Base-by-base conservation (phyloP, 2,888 invertebrate species). In the Lamellibrachia satsuma region DNA sequence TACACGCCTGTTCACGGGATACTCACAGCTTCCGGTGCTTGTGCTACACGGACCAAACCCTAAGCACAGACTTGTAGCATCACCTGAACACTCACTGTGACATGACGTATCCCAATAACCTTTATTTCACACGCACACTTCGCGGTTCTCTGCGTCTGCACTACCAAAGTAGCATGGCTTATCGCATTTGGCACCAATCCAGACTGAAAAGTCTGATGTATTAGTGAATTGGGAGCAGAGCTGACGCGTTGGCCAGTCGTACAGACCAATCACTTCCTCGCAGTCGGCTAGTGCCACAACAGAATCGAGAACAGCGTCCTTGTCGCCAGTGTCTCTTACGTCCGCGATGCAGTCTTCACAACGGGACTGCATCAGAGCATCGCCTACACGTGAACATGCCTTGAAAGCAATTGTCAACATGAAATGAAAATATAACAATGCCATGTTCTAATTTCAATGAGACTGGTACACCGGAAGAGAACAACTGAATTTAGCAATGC, bases 41-140 rank as follows among this genome's bases (percentile, higher is more conserved):
- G 92, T 90, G 92, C 95, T 93, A 93, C 95, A 95, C 52, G 94
- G 93, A 39, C 95, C 95, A 91, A 94, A 94, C 2, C 95, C 95
- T 15, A 94, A 94, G 92, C 95, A 95, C 15, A 95, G 94, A 51
- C 93, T 93, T 27, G 51, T 27, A 8, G 93, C 93, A 9, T 95
- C 95, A 52, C 95, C 95, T n/a, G 95, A 95, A 92, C 95, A 95
- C 52, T 93, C 93, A 27, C 92, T 90, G 27, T 94, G 92, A 93
- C 95, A 95, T 51, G 94, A 91, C 0, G 93, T 90, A 51, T 94
- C 94, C 94, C 94, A 94, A 93, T 92, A 94, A n/a, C 94, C 94
- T 15, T 90, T n/a, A n/a, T 52, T 51, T 90, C 94, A 94, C 22
- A 90, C 39, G 90, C 94, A 94, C 52, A 39, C 52, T 90, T 39